phyloP scores from a whole-genome alignment of 1,140 invertebrate species.

The Mizuhopecten yessoensis region DNA sequence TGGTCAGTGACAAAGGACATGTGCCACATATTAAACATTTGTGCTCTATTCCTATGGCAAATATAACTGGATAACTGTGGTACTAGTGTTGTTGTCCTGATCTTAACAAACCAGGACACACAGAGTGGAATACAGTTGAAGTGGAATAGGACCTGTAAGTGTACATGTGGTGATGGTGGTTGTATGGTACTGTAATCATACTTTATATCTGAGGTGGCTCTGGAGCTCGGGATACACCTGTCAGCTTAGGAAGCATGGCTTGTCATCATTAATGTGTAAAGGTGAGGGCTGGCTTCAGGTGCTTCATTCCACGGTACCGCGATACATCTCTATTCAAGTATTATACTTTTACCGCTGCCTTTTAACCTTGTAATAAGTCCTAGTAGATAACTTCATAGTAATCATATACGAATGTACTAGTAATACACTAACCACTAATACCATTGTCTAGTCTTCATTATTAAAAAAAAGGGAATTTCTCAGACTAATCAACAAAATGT shows the following conservation, averaged over 20 bases:
- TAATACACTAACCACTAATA: neutral
- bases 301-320: neutral
- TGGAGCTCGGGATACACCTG: neutral
- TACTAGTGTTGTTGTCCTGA: too few species aligned
- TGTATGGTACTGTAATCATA: neutral
- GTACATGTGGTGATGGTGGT: constrained; percentile 2
- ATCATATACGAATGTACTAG: too few species aligned
- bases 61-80: too few species aligned
- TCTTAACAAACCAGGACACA: neutral
- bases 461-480: neutral
- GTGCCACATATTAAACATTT: too few species aligned
- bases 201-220: neutral
- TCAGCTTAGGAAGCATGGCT: neutral
- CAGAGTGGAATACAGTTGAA: neutral
- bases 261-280: neutral
- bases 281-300: neutral
- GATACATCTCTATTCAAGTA: too few species aligned
- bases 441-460: too few species aligned
- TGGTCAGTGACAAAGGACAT: too few species aligned
- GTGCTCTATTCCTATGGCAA: too few species aligned
- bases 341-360: neutral
- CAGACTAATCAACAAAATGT: neutral
- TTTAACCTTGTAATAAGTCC: too few species aligned
- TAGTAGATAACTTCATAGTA: too few species aligned
- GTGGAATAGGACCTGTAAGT: neutral